These are phyloP conservation scores for Chrosomus eos DNA, from an alignment of 2,797 vertebrate species.

Conservation along the genomic window DNA sequence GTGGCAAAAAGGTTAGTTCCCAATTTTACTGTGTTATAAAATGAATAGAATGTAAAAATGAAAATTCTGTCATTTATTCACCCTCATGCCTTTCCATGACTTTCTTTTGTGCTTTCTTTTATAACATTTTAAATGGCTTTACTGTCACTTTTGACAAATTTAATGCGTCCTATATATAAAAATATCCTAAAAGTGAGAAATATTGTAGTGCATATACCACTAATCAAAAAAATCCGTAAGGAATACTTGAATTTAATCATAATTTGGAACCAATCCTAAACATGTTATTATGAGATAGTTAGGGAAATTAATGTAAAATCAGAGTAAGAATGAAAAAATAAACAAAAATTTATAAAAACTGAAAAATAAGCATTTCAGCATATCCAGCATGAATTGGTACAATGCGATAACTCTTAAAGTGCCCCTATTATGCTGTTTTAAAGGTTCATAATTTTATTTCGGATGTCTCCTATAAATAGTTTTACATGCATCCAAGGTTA, in stretches of 20 bases:
- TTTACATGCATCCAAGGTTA: neutral
- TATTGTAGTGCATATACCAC: neutral
- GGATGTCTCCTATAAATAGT: neutral
- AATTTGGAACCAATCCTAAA: neutral
- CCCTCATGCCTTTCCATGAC: neutral
- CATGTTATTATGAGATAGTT: neutral
- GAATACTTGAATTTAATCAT: neutral
- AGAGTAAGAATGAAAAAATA: neutral
- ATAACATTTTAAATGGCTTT: neutral
- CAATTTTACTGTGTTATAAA: neutral
- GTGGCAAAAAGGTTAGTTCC: neutral
- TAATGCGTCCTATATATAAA: neutral
- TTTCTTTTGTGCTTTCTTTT: neutral
- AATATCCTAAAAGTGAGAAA: neutral
- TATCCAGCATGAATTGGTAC: slow-evolving; percentile 4
- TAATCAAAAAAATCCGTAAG: neutral
- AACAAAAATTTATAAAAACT: neutral
- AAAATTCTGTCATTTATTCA: too few species aligned
- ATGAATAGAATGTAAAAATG: neutral
- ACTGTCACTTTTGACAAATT: neutral
- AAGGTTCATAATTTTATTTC: neutral
- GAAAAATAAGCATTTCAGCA: neutral
- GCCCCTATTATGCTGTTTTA: neutral
- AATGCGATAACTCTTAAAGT: neutral
- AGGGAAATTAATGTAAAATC: neutral